Conservation (phyloP, 2,113 vertebrate genomes). For the Triplophysa dalaica region DNA sequence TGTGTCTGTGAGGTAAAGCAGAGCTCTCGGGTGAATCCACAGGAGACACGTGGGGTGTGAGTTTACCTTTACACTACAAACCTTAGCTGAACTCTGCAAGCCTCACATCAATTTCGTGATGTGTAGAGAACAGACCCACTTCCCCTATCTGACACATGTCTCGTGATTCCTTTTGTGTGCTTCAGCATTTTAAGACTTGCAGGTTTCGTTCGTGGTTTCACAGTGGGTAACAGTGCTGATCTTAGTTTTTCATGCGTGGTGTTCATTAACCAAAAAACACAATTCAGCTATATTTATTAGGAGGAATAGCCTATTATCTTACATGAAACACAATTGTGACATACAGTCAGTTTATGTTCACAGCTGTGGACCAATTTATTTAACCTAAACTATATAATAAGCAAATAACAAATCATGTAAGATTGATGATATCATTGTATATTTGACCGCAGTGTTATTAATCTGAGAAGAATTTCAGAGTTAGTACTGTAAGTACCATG, state of each 20-base stretch:
- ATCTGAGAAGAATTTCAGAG: neutral
- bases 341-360: too few relatives aligned
- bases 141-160: neutral
- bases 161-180: neutral
- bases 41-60: neutral
- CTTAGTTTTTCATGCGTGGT: neutral
- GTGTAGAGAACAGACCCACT: neutral
- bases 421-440: too few relatives aligned
- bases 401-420: too few relatives aligned
- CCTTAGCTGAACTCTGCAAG: neutral
- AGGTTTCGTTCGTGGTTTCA: neutral
- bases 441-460: too few relatives aligned
- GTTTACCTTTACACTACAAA: too few relatives aligned
- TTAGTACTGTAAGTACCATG: neutral
- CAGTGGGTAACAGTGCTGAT: neutral
- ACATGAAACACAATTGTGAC: too few relatives aligned
- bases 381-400: too few relatives aligned
- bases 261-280: too few relatives aligned
- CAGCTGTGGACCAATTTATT: too few relatives aligned
- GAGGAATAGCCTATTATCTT: too few relatives aligned
- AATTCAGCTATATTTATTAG: too few relatives aligned
- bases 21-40: neutral
- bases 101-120: neutral
- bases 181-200: constrained; percentile 1
- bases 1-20: neutral